Percentiles rank a stretch among this genome's conserved stretches.
These are phyloP conservation scores for Lithophane leautieri DNA, from an alignment of 2,888 invertebrate species.

Conservation along the genomic window DNA sequence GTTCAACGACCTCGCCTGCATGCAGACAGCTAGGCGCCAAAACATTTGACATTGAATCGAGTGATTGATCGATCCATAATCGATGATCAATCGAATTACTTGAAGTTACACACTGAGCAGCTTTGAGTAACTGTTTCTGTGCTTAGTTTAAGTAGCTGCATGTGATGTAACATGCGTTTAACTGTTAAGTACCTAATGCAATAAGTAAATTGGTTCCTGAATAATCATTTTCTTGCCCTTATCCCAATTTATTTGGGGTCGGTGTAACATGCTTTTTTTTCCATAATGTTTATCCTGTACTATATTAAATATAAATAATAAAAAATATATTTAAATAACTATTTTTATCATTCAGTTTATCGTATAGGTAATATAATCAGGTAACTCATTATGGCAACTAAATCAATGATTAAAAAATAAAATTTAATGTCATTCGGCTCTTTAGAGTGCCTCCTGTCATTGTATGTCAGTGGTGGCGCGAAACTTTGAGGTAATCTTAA, in stretches of 20 bases:
- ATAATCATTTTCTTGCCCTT: neutral
- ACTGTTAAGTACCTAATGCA: slow-evolving; percentile 25
- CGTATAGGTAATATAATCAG: too few species aligned
- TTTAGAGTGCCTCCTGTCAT: too few species aligned
- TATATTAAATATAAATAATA: neutral
- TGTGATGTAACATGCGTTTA: slow-evolving; percentile 48
- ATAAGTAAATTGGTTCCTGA: neutral
- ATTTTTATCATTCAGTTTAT: neutral
- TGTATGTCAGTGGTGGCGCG: too few species aligned
- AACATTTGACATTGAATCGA: slow-evolving; percentile 75
- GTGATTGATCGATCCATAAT: slow-evolving; percentile 82
- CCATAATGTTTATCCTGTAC: neutral
- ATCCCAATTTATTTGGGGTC: neutral
- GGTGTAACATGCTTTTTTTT: neutral
- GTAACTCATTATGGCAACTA: too few species aligned
- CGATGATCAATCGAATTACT: slow-evolving; percentile 67
- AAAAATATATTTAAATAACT: neutral
- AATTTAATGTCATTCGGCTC: too few species aligned
- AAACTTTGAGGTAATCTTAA: too few species aligned
- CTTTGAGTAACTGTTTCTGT: slow-evolving; percentile 62
- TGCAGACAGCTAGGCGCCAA: slow-evolving; percentile 85
- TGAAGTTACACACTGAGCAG: slow-evolving; percentile 55
- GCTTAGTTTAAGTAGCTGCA: slow-evolving; percentile 50
- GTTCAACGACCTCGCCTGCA: slow-evolving; percentile 79
- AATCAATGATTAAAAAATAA: too few species aligned